Evolutionary conservation across 2,113 vertebrate genomes (phyloP), one percentile per base, ranked within the genome.

Genomic region (Thalassoma bifasciatum): DNA sequence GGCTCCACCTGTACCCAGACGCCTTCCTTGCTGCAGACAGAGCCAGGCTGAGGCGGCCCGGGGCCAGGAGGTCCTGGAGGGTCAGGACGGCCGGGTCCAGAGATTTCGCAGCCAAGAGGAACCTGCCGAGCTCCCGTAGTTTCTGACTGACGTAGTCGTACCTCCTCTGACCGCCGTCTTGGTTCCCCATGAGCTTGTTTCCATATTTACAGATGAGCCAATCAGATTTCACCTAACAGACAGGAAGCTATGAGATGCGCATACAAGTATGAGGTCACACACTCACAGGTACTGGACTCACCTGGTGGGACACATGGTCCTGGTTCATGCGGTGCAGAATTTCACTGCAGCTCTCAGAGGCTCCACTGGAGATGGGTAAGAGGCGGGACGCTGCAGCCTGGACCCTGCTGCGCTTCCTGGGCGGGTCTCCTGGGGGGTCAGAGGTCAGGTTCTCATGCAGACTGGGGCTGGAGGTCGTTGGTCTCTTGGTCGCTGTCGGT

Each of bases 321-420:
- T 80, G 86, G 80, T 88, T 88, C 88, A 84, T 90, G 30, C 88
- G 88, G 65, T 88, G 88, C 46, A 90, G 64, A 52, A 90, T 66
- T 52, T 87, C 82, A 0, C 89, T 90, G 64, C 86, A 88, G 69
- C 83, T 84, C 75, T 90, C 89, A 0, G 89, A 88, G 0, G 89
- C 89, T 16, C 77, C 85, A 0, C 85, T 75, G 23, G 80, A 88
- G 17, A 88, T 87, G 0, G 86, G 89, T 3, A 90, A 78, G 7
- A 90, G 85, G n/a, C 89, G 86, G 0, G 85, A 90, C 0, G 89
- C 89, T 1, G 80, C 89, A 1, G 86, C 86, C 63, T 90, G 89
- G 59, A 90, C 85, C 11, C 86, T 60, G 34, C 23, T 66, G 3
- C 86, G 56, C 67, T 85, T 90, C 61, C 61, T 80, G 8, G 80